Base-by-base conservation (phyloP, 2,797 vertebrate genomes). In the Nannoperca australis region DNA sequence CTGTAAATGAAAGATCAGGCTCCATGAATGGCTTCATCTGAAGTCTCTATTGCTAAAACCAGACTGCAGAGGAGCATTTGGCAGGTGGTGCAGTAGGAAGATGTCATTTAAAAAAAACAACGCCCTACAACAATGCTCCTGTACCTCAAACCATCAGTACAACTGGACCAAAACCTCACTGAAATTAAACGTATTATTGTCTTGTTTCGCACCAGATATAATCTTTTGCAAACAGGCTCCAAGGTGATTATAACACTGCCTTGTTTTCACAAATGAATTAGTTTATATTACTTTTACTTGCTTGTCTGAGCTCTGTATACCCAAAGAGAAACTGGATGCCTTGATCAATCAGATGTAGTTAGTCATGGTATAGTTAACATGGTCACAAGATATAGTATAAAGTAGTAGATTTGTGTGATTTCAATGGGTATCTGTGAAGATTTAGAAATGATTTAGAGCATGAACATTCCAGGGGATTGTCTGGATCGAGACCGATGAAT, bases 1-100 rank as follows among this genome's bases (percentile, higher is more conserved):
- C 50, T 56, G n/a, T 61, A 22, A 66, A 49, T 67, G 70, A 40
- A 61, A 60, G 24, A 59, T 44, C 36, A 78, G 30, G 55, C 54
- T 76, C 42, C 9, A 45, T 54, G 68, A 68, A 68, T 44, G 27
- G 34, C 34, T 60, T 51, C 10, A 5, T 56, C 13, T 51, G 36
- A 58, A 49, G 66, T n/a, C 32, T 17, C 40, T 49, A 5, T 18
- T 54, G 22, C 54, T 32, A 11, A 58, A 53, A 18, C 18, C 27
- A 53, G 58, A 36, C 24, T 47, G 42, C 49, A 55, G 62, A 56
- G 13, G 34, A 61, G 18, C 36, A 3, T 49, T 24, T 20, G 13
- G 42, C 67, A 36, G 65, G 11, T 34, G 47, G 15, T 24, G 7
- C 22, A 14, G 12, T 9, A n/a, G n/a, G 13, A 54, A 42, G 24